Conservation (phyloP, 1,140 invertebrate species). For the Ericerus pela region DNA sequence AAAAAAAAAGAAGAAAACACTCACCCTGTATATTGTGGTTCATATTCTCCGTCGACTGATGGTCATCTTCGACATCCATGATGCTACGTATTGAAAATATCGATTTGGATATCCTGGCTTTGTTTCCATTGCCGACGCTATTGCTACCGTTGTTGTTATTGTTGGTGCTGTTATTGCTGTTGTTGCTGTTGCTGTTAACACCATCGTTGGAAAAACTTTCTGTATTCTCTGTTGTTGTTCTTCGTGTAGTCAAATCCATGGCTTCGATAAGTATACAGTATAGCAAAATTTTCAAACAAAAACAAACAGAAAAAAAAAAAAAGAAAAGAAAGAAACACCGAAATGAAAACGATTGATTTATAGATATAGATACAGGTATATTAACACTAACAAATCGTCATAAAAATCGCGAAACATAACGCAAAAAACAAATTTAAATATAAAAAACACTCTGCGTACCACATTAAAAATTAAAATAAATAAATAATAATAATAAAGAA, state of each 20-base stretch:
- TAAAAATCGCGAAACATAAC: no score
- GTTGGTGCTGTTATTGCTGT: neutral
- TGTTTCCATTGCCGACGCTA: constrained; percentile 3
- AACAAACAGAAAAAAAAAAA: constrained; percentile 13
- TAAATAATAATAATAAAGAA: no score
- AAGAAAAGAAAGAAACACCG: neutral
- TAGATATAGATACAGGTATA: no score
- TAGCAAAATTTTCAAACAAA: constrained; percentile 9
- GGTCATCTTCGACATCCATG: constrained; percentile 2
- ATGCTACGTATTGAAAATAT: constrained; percentile 6
- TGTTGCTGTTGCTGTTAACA: neutral
- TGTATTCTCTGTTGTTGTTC: neutral
- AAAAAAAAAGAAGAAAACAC: no score
- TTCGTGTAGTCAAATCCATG: constrained; percentile 1
- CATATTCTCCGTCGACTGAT: neutral
- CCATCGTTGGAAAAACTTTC: no score
- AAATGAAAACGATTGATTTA: neutral
- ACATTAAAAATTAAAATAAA: no score
- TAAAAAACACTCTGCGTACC: no score
- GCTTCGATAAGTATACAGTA: neutral
- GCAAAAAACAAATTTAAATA: no score
- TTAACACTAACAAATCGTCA: no score
- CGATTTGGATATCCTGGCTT: neutral
- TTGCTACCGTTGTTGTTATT: neutral
- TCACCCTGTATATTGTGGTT: no score